These are phyloP conservation scores for Tiliacea citrago DNA, from an alignment of 2,888 invertebrate genomes.

Conservation along the genomic window DNA sequence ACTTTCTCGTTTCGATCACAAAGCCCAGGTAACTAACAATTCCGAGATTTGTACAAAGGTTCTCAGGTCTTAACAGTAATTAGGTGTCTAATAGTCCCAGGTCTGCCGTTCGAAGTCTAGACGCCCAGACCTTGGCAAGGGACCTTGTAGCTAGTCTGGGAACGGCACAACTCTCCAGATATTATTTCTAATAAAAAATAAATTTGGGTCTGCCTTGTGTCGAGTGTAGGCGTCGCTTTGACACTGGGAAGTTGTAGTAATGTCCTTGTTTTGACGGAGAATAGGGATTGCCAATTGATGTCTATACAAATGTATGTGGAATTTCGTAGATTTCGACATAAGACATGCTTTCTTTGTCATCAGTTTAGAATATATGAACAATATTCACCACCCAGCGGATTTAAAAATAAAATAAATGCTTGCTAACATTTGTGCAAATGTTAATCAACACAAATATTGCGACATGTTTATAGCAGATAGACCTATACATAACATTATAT, in stretches of 20 bases:
- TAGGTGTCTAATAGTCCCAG: slow-evolving; percentile 64
- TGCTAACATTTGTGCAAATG: neutral
- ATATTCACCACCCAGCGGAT: too few species aligned
- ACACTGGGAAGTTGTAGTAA: slow-evolving; percentile 13
- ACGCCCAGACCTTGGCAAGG: slow-evolving; percentile 69
- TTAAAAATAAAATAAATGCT: too few species aligned
- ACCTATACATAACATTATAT: neutral
- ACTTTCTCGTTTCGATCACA: slow-evolving; percentile 39
- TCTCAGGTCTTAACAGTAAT: slow-evolving; percentile 65
- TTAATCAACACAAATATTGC: neutral
- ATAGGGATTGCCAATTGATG: neutral
- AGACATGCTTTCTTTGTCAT: neutral
- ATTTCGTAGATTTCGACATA: neutral
- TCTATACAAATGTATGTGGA: neutral
- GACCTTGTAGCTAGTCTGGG: slow-evolving; percentile 67
- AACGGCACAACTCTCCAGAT: slow-evolving; percentile 55
- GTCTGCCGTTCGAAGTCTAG: slow-evolving; percentile 70
- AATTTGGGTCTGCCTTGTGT: slow-evolving; percentile 18
- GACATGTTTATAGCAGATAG: neutral
- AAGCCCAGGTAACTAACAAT: slow-evolving; percentile 24
- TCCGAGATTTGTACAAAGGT: slow-evolving; percentile 42
- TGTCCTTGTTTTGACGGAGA: slow-evolving; percentile 8
- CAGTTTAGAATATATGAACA: neutral
- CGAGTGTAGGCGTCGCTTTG: slow-evolving; percentile 17
- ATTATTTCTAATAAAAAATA: slow-evolving; percentile 57